Conservation (phyloP, 2,113 vertebrate genomes). For the Apodemus sylvaticus region DNA sequence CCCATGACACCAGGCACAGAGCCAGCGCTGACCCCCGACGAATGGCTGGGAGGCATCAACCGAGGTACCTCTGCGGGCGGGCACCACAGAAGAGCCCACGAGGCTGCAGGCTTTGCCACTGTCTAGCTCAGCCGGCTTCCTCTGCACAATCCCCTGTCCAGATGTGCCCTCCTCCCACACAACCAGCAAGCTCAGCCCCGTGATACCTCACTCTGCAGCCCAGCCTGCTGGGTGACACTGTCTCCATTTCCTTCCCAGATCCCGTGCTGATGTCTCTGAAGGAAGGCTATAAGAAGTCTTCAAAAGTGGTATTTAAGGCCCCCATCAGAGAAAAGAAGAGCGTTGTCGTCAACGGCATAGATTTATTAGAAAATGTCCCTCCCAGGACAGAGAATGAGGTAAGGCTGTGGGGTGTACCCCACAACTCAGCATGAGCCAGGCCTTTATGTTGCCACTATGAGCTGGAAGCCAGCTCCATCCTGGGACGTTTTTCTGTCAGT, state of each 20-base stretch:
- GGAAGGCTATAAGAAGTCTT: constrained; percentile 93
- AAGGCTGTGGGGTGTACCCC: constrained; percentile 33
- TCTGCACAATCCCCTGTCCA: not conserved
- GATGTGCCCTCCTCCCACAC: not conserved
- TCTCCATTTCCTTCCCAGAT: constrained; percentile 83
- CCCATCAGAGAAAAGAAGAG: constrained; percentile 95
- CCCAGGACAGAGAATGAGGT: constrained; percentile 98
- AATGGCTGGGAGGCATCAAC: constrained; percentile 96
- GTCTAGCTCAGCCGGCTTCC: not conserved
- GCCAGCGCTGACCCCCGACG: constrained; percentile 92
- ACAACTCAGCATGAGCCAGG: not conserved
- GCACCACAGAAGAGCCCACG: not conserved
- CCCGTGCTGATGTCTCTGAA: constrained; percentile 97
- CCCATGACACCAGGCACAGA: constrained; percentile 97
- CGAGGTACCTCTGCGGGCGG: constrained; percentile 86
- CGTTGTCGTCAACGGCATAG: constrained; percentile 95
- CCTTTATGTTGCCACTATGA: constrained; percentile 8
- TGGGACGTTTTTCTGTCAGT: constrained; percentile 41
- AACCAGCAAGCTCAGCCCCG: not conserved
- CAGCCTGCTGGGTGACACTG: rapidly evolving
- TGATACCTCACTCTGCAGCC: not conserved
- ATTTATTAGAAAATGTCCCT: constrained; percentile 96
- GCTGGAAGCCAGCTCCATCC: not conserved
- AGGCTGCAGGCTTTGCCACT: not conserved
- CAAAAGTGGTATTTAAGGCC: constrained; percentile 94